Conservation (phyloP, 2,113 vertebrate genomes). For the Lontra canadensis region DNA sequence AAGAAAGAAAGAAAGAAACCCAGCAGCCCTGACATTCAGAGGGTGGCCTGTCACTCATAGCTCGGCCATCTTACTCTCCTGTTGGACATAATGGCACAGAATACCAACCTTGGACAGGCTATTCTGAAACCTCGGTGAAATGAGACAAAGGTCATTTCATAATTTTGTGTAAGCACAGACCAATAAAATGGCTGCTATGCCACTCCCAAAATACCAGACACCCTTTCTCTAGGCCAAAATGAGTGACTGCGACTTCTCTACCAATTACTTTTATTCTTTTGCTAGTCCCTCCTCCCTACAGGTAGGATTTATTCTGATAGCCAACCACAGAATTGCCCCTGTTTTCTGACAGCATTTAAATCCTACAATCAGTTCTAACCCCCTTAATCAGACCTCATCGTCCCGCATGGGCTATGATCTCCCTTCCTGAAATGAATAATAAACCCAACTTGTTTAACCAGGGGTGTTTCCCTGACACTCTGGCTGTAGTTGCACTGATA, state of each 20-base stretch:
- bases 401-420: background rate
- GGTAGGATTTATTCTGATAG: background rate
- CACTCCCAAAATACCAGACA: background rate
- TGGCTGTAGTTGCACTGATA: background rate
- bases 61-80: background rate
- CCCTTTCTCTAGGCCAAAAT: background rate
- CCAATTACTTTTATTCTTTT: background rate
- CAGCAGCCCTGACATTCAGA: background rate
- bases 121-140: background rate
- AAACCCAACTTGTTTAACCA: background rate
- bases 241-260: background rate
- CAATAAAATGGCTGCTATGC: background rate
- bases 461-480: background rate
- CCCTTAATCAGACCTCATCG: background rate
- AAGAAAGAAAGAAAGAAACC: background rate
- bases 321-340: background rate
- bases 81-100: background rate
- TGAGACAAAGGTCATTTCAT: background rate
- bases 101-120: background rate
- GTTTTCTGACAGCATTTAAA: slow-evolving; percentile 40
- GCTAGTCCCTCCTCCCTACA: background rate
- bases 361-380: background rate
- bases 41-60: background rate
- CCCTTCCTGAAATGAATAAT: background rate
- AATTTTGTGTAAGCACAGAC: background rate